Conservation (phyloP, 2,888 invertebrate species). For the Tanaodytes sp. region DNA sequence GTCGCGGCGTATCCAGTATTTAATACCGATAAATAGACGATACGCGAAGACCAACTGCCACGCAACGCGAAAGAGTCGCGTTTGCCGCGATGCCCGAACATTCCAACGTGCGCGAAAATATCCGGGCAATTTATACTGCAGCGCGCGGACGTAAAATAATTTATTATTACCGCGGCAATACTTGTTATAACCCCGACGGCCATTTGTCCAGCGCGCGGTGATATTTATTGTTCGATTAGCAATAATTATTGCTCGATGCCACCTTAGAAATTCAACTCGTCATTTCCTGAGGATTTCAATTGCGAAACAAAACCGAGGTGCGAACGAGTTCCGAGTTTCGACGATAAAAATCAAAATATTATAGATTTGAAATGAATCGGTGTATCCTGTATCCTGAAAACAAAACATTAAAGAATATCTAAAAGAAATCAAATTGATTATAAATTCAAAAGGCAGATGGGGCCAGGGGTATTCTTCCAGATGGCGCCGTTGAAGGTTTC, state of each 20-base stretch:
- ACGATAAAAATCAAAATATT: no score
- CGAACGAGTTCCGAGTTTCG: no score
- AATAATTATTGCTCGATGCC: conserved; percentile 48
- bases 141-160: conserved; percentile 44
- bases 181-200: conserved; percentile 47
- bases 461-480: no score
- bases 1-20: no score
- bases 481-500: no score
- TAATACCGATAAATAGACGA: conserved; percentile 52
- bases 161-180: conserved; percentile 46
- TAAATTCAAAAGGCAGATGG: no score
- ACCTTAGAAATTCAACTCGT: conserved; percentile 47
- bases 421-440: no score
- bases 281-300: conserved; percentile 37
- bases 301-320: no score
- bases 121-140: conserved; percentile 43
- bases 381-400: no score
- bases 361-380: no score
- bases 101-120: conserved; percentile 49
- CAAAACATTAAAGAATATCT: no score
- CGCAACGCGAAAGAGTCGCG: conserved; percentile 47
- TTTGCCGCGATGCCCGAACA: conserved; percentile 37
- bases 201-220: conserved; percentile 43
- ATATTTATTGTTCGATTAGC: conserved; percentile 55
- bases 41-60: conserved; percentile 52